Evolutionary conservation across 2,888 invertebrate genomes (phyloP).

Genomic region (Sarcophaga subvicina): DNA sequence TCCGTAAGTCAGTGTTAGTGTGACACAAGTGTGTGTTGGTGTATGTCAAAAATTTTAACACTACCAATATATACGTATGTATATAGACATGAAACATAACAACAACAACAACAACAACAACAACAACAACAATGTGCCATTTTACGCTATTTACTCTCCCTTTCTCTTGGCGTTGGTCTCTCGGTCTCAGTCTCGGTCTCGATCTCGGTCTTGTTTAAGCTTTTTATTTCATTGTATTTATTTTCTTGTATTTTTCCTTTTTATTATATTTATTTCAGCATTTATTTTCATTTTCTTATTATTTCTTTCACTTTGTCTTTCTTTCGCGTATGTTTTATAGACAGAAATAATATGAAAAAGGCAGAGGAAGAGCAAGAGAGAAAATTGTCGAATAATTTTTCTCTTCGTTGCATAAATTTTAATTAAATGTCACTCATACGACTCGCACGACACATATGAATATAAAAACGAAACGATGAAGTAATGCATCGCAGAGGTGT

Average conservation of each 20-base stretch:
- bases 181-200: neutral
- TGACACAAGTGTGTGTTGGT: conserved; percentile 8
- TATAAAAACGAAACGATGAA: conserved; percentile 14
- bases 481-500: neutral
- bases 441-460: conserved; percentile 67
- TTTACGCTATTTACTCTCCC: conserved; percentile 25
- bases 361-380: conserved; percentile 1
- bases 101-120: neutral
- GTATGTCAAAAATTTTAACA: neutral
- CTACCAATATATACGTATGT: conserved; percentile 13
- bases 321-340: conserved; percentile 34
- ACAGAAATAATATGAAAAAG: conserved; percentile 3
- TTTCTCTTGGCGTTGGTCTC: neutral
- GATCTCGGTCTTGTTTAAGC: neutral
- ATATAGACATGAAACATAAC: conserved; percentile 49
- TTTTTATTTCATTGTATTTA: neutral
- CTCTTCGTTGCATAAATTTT: conserved; percentile 78
- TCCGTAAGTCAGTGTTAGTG: conserved; percentile 37
- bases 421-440: conserved; percentile 81
- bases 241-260: neutral
- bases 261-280: neutral
- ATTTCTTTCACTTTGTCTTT: conserved; percentile 22
- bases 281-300: neutral
- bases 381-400: conserved; percentile 65
- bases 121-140: conserved; percentile 32